phyloP scores from a whole-genome alignment of 2,113 vertebrate species.

The Gnathonemus longibarbis region DNA sequence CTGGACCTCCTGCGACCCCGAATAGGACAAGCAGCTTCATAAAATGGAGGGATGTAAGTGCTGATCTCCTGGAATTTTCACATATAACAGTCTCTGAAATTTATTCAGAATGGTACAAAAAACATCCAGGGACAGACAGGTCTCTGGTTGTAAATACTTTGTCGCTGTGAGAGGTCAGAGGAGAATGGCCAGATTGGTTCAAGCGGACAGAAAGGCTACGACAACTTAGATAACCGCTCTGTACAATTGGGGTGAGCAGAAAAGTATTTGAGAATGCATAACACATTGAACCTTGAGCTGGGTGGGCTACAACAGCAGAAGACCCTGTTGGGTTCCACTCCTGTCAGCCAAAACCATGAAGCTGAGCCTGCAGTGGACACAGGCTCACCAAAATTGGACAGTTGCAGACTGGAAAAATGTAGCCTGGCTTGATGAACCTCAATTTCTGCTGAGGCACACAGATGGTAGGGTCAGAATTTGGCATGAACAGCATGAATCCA shows the following conservation, averaged over 20 bases:
- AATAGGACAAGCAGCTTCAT: background rate
- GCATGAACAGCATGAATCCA: background rate
- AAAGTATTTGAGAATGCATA: background rate
- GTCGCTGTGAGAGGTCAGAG: background rate
- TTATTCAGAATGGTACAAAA: background rate
- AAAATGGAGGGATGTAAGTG: background rate
- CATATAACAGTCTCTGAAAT: background rate
- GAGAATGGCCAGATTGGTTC: background rate
- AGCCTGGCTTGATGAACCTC: background rate
- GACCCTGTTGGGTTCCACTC: background rate
- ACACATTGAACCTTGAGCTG: background rate
- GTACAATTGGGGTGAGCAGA: background rate
- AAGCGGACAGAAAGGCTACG: background rate
- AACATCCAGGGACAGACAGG: background rate
- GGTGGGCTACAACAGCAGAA: background rate
- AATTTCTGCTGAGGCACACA: background rate
- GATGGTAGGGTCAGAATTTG: background rate
- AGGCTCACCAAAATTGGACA: background rate
- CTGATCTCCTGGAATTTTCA: background rate
- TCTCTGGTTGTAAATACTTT: background rate
- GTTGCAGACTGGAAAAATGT: background rate
- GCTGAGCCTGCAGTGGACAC: background rate
- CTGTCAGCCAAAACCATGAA: background rate
- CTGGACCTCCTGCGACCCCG: background rate
- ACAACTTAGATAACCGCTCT: background rate